Evolutionary conservation across 2,113 vertebrate species (phyloP).

Genomic region (zebrafish (Danio rerio)): DNA sequence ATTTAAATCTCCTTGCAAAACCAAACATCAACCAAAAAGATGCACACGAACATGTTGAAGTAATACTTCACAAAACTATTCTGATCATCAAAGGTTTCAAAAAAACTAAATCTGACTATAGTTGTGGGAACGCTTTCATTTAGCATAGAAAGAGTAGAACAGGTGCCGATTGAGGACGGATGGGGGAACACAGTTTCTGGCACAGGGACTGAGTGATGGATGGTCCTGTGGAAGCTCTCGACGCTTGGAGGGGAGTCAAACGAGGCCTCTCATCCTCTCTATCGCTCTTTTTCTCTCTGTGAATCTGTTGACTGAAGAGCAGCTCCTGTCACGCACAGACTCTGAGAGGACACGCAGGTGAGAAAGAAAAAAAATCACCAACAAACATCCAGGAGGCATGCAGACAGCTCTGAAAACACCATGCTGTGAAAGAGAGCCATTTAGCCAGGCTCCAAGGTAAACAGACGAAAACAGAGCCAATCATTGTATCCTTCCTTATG

Average conservation of each 20-base stretch:
- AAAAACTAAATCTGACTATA: not conserved
- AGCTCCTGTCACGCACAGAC: not conserved
- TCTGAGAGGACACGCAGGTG: not conserved
- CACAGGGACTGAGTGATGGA: slow-evolving; percentile 30
- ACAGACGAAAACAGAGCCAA: not conserved
- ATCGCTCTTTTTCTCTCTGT: not conserved
- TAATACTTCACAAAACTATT: not conserved
- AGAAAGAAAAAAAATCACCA: not conserved
- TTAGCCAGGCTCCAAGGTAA: not conserved
- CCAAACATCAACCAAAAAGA: not conserved
- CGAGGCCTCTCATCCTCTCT: slow-evolving; percentile 5
- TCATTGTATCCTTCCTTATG: not conserved
- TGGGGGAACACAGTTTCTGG: not conserved
- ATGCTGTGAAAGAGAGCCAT: not conserved
- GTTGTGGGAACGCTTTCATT: not conserved
- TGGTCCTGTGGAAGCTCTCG: slow-evolving; percentile 28
- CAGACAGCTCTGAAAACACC: slow-evolving; percentile 4
- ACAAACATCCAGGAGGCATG: slow-evolving; percentile 5
- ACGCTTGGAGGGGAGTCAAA: slow-evolving; percentile 22
- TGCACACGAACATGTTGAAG: not conserved
- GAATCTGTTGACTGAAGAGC: not conserved
- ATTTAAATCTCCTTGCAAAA: not conserved
- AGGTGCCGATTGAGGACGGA: not conserved
- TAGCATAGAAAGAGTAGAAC: slow-evolving; percentile 1
- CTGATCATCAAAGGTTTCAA: not conserved